These are phyloP conservation scores for Chydorus sphaericus DNA, from an alignment of 2,888 invertebrate genomes.

Conservation along the genomic window DNA sequence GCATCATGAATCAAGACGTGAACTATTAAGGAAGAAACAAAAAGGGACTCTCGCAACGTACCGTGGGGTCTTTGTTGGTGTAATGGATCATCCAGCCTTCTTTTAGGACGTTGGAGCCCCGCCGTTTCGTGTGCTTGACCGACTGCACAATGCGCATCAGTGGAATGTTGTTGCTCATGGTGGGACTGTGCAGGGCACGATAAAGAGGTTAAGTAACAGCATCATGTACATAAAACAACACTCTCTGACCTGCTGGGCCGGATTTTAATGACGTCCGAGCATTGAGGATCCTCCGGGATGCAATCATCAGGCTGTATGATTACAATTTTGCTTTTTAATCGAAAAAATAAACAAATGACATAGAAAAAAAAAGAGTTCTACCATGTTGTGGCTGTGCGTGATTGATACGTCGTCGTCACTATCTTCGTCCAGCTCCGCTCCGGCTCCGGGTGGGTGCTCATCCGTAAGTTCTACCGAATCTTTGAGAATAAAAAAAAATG, in stretches of 20 bases:
- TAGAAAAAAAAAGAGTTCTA: neutral
- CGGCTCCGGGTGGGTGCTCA: constrained; percentile 29
- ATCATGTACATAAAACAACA: neutral
- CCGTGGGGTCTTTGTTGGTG: constrained; percentile 80
- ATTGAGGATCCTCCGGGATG: neutral
- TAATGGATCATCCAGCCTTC: constrained; percentile 99
- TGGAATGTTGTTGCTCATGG: constrained; percentile 90
- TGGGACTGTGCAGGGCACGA: constrained; percentile 42
- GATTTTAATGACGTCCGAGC: constrained; percentile 10
- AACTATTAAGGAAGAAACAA: constrained; percentile 9
- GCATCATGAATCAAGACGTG: neutral
- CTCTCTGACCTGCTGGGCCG: constrained; percentile 15
- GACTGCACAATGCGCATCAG: constrained; percentile 97
- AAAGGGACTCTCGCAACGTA: constrained; percentile 31
- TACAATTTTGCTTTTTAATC: no score
- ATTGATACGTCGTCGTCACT: constrained; percentile 34
- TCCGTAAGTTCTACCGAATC: constrained; percentile 7
- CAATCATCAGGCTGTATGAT: constrained; percentile 2
- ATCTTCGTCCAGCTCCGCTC: constrained; percentile 43
- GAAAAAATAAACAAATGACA: neutral
- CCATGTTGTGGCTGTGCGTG: constrained; percentile 8
- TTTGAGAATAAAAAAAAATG: neutral
- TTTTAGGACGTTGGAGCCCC: constrained; percentile 83
- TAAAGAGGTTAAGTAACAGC: constrained; percentile 4
- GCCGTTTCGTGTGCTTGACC: constrained; percentile 88